A percentile compares a stretch with the other conserved stretches of the same genome.
Evolutionary conservation across 2,888 invertebrate species (phyloP).

Genomic region (Volucella inanis): DNA sequence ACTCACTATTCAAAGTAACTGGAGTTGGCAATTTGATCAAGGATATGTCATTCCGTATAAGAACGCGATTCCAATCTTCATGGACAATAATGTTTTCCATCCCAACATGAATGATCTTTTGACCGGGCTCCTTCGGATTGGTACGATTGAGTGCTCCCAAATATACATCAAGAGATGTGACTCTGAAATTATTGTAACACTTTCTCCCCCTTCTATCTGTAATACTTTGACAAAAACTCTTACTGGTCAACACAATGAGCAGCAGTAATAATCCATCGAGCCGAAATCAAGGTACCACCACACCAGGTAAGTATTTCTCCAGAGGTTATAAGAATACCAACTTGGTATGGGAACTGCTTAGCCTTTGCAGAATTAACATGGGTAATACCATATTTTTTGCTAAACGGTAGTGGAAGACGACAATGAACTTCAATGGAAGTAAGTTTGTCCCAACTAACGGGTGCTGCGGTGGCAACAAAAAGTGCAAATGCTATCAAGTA

Average conservation of each 20-base stretch:
- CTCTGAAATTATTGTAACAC: slow-evolving; percentile 69
- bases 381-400: slow-evolving; percentile 38
- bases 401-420: background rate
- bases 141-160: slow-evolving; percentile 78
- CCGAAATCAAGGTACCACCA: slow-evolving; percentile 81
- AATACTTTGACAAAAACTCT: background rate
- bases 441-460: slow-evolving; percentile 80
- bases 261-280: slow-evolving; percentile 80
- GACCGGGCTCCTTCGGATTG: slow-evolving; percentile 76
- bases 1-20: slow-evolving; percentile 81
- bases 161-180: slow-evolving; percentile 78
- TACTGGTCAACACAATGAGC: slow-evolving; percentile 78
- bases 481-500: slow-evolving; percentile 34
- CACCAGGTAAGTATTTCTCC: slow-evolving; percentile 77
- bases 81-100: slow-evolving; percentile 80
- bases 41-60: slow-evolving; percentile 83
- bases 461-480: slow-evolving; percentile 57
- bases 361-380: slow-evolving; percentile 79
- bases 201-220: too few species aligned
- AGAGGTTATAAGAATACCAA: slow-evolving; percentile 79
- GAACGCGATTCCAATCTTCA: slow-evolving; percentile 79
- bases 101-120: slow-evolving; percentile 77
- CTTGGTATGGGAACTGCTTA: slow-evolving; percentile 81
- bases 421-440: slow-evolving; percentile 79
- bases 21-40: slow-evolving; percentile 81